Evolutionary conservation across 2,888 invertebrate species (phyloP).

Genomic region (Andrena bucephala): DNA sequence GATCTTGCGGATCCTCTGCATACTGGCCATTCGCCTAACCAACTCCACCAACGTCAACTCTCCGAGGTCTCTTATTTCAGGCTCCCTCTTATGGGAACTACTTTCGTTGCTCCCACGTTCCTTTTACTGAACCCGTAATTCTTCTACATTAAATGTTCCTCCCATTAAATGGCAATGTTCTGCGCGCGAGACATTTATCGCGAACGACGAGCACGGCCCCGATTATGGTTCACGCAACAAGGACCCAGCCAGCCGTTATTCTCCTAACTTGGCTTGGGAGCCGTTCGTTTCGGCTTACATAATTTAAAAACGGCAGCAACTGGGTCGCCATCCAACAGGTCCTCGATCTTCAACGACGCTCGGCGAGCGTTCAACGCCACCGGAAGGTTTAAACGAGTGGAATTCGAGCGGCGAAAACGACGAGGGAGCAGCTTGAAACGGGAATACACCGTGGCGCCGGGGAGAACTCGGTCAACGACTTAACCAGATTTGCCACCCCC

Average conservation of each 20-base stretch:
- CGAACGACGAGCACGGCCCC: not conserved
- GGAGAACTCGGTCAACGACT: slow-evolving; percentile 53
- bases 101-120: too few species aligned
- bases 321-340: slow-evolving; percentile 46
- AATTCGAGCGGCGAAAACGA: slow-evolving; percentile 22
- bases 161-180: not conserved
- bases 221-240: slow-evolving; percentile 35
- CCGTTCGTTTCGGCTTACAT: slow-evolving; percentile 19
- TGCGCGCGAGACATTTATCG: slow-evolving; percentile 21
- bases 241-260: slow-evolving; percentile 27
- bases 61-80: too few species aligned
- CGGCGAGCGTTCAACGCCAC: slow-evolving; percentile 15
- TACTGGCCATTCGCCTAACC: too few species aligned
- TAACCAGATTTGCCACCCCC: slow-evolving; percentile 48
- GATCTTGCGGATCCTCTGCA: too few species aligned
- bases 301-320: slow-evolving; percentile 38
- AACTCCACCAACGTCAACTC: too few species aligned
- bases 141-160: too few species aligned
- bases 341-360: slow-evolving; percentile 19
- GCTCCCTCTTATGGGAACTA: too few species aligned
- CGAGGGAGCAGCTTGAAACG: not conserved
- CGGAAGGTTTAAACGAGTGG: slow-evolving; percentile 19
- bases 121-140: too few species aligned
- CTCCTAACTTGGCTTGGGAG: slow-evolving; percentile 22
- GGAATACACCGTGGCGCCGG: slow-evolving; percentile 1